These are phyloP conservation scores for Dione vanillae DNA, from an alignment of 2,888 invertebrate species.

Conservation along the genomic window DNA sequence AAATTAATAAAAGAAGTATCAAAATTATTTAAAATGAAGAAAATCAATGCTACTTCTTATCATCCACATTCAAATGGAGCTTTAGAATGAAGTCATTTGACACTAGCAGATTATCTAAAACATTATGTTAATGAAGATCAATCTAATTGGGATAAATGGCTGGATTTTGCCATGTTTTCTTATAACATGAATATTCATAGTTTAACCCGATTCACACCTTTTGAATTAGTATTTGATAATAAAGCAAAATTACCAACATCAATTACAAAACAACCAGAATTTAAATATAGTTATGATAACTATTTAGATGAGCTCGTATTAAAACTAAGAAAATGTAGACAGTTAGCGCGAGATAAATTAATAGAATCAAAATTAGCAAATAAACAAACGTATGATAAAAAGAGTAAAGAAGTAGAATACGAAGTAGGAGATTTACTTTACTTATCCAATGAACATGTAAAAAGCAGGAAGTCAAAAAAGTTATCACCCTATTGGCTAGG, in stretches of 20 bases:
- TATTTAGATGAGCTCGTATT: constrained; percentile 49
- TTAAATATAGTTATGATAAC: constrained; percentile 50
- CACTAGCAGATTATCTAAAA: constrained; percentile 57
- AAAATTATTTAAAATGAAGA: too few species aligned
- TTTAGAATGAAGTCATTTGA: constrained; percentile 54
- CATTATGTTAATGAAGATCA: constrained; percentile 56
- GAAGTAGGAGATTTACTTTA: constrained; percentile 43
- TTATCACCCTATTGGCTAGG: too few species aligned
- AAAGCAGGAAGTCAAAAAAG: constrained; percentile 41
- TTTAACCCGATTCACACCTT: constrained; percentile 55
- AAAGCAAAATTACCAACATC: constrained; percentile 50
- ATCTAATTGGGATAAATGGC: constrained; percentile 54
- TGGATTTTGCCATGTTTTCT: constrained; percentile 54
- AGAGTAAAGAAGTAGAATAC: constrained; percentile 33
- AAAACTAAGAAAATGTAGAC: constrained; percentile 45
- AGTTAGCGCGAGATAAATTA: constrained; percentile 45
- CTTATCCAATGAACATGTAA: constrained; percentile 42
- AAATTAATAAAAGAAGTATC: constrained; percentile 55
- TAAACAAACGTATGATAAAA: constrained; percentile 39
- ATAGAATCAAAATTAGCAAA: constrained; percentile 40
- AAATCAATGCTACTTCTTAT: constrained; percentile 52
- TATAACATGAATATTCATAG: constrained; percentile 55
- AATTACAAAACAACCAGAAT: constrained; percentile 50
- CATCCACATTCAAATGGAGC: constrained; percentile 57
- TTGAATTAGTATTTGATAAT: constrained; percentile 55